A percentile compares a stretch with the other conserved stretches of the same genome.
phyloP scores from a whole-genome alignment of 1,140 invertebrate species.

The Andricus grossulariae region DNA sequence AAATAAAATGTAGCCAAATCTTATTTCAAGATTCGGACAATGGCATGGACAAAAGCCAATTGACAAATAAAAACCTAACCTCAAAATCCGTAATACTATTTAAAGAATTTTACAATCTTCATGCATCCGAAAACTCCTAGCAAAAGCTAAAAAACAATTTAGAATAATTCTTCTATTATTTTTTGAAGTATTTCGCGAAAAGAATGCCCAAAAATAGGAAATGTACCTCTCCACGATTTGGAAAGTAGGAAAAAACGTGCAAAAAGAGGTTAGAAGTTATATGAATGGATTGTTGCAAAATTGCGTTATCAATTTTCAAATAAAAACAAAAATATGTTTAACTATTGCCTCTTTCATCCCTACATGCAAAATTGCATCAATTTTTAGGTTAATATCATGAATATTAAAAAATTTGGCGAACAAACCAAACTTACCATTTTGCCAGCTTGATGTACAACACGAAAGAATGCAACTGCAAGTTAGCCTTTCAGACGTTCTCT shows the following conservation, averaged over 20 bases:
- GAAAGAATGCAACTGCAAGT: neutral
- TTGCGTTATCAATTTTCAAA: neutral
- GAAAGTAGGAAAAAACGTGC: slow-evolving; percentile 4
- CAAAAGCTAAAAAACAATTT: too few relatives aligned
- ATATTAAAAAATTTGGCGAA: slow-evolving; percentile 39
- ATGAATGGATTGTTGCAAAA: slow-evolving; percentile 27
- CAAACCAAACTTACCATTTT: slow-evolving; percentile 44
- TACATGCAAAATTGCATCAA: neutral
- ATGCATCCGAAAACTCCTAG: too few relatives aligned
- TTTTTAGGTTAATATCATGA: slow-evolving; percentile 26
- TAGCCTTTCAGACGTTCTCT: too few relatives aligned
- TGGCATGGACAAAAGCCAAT: too few relatives aligned
- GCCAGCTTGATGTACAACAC: slow-evolving; percentile 32
- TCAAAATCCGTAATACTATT: too few relatives aligned
- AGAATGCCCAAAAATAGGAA: neutral
- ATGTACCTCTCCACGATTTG: neutral
- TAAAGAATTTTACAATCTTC: too few relatives aligned
- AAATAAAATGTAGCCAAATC: too few relatives aligned
- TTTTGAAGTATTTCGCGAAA: neutral
- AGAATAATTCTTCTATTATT: too few relatives aligned
- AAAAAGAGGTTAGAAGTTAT: slow-evolving; percentile 2
- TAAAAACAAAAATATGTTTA: neutral
- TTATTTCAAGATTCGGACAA: too few relatives aligned
- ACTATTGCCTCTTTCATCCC: neutral
- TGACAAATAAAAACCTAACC: too few relatives aligned